Percentiles rank a stretch among this genome's conserved stretches.
These are phyloP conservation scores for Rhopilema esculentum DNA, from an alignment of 30 jellyfish, hydroid and myxozoan genomes.

Conservation along the genomic window DNA sequence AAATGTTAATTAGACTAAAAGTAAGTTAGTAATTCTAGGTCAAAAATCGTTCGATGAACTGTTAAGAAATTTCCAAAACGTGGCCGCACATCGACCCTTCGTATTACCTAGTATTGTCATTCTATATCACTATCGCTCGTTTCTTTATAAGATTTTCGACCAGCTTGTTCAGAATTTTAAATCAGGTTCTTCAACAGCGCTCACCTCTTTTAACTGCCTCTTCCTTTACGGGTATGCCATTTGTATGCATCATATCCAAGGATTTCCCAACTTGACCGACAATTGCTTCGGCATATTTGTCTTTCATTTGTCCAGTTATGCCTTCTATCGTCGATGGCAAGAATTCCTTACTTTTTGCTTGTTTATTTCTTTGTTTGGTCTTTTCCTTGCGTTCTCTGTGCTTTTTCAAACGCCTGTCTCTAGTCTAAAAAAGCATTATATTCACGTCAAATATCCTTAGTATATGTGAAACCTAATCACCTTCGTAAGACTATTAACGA, in stretches of 20 bases:
- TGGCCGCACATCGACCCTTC: no score
- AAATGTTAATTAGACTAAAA: no score
- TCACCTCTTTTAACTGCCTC: conserved; percentile 64
- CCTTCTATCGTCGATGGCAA: conserved; percentile 70
- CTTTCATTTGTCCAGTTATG: conserved; percentile 52
- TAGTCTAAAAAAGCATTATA: conserved; percentile 15
- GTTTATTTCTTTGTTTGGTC: conserved; percentile 35
- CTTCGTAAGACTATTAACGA: no score
- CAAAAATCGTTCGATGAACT: no score
- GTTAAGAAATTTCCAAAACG: no score
- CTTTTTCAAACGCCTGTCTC: conserved; percentile 53
- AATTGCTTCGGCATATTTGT: conserved; percentile 41
- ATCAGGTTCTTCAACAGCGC: neutral
- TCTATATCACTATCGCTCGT: no score
- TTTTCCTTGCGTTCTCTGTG: conserved; percentile 53
- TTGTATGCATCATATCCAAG: conserved; percentile 65
- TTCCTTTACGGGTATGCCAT: conserved; percentile 68
- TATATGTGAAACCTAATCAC: no score
- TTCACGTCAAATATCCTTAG: neutral
- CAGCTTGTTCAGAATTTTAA: no score
- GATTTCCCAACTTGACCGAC: conserved; percentile 27
- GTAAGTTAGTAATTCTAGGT: no score
- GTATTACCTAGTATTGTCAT: no score
- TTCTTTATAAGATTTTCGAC: no score
- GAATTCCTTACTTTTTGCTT: conserved; percentile 9